A percentile compares a stretch with the other conserved stretches of the same genome.
These are phyloP conservation scores for Tupaia chinensis DNA, from an alignment of 2,113 vertebrate genomes.

Conservation along the genomic window DNA sequence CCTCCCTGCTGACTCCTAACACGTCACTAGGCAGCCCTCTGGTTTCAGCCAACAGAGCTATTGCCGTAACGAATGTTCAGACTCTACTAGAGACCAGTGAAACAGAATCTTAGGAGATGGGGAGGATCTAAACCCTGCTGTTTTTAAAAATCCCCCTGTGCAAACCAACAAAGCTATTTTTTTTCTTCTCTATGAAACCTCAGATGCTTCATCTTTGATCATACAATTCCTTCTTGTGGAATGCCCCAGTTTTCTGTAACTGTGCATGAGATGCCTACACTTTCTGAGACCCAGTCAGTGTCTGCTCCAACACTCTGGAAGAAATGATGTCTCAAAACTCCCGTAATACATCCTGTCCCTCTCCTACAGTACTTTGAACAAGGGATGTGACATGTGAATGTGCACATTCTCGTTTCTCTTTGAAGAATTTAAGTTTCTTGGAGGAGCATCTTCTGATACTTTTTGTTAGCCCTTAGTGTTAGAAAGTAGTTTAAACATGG, in stretches of 20 bases:
- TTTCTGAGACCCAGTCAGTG: background rate
- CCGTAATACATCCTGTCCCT: background rate
- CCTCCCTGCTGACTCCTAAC: background rate
- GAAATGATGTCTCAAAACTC: background rate
- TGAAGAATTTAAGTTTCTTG: slow-evolving; percentile 10
- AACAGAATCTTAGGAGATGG: background rate
- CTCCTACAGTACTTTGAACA: background rate
- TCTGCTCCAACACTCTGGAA: background rate
- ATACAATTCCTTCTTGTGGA: background rate
- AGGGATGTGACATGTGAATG: background rate
- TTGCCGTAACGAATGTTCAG: background rate
- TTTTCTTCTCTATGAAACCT: background rate
- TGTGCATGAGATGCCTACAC: background rate
- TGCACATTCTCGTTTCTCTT: slow-evolving; percentile 1
- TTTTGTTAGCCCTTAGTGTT: background rate
- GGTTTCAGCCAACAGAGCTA: background rate
- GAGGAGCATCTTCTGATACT: background rate
- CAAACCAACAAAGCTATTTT: background rate
- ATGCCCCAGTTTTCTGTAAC: background rate
- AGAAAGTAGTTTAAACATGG: background rate
- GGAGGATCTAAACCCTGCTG: background rate
- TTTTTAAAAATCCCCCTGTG: background rate
- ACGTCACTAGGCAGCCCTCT: background rate
- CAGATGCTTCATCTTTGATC: background rate
- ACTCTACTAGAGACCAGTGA: background rate